Conservation (phyloP, 2,888 invertebrate genomes). For the Toxonevra muliebris region DNA sequence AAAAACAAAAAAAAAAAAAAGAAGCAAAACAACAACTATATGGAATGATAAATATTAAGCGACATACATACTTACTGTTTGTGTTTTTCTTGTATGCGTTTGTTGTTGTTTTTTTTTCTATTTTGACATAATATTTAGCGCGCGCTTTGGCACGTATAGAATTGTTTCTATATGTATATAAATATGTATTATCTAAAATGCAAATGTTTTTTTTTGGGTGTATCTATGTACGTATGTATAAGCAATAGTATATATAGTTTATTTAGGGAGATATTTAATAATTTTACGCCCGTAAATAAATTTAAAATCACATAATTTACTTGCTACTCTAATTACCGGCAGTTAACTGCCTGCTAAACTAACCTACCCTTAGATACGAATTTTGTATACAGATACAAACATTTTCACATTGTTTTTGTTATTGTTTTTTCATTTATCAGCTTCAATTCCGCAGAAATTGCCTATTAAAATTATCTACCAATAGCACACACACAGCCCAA, state of each 20-base stretch:
- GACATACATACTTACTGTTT: too few species aligned
- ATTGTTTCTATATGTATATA: too few species aligned
- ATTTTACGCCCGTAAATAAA: too few species aligned
- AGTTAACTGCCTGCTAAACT: background rate
- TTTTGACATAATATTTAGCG: too few species aligned
- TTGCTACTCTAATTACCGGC: background rate
- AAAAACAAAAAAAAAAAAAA: too few species aligned
- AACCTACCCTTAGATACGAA: background rate
- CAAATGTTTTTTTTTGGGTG: slow-evolving; percentile 1
- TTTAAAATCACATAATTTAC: background rate
- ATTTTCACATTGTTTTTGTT: background rate
- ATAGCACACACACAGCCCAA: slow-evolving; percentile 36
- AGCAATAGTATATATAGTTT: background rate
- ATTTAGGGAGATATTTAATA: too few species aligned
- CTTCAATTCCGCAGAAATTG: slow-evolving; percentile 19
- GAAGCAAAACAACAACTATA: too few species aligned
- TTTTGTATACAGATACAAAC: background rate
- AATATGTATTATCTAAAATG: background rate
- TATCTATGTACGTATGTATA: slow-evolving; percentile 4
- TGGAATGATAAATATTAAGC: too few species aligned
- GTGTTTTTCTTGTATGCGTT: too few species aligned
- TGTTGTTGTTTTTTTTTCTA: too few species aligned
- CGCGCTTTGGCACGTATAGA: too few species aligned
- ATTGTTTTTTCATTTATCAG: slow-evolving; percentile 18
- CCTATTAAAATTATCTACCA: slow-evolving; percentile 39